Evolutionary conservation across 2,888 invertebrate species (phyloP), one percentile per base, ranked within the genome.

Genomic region (Chirona hameri): DNA sequence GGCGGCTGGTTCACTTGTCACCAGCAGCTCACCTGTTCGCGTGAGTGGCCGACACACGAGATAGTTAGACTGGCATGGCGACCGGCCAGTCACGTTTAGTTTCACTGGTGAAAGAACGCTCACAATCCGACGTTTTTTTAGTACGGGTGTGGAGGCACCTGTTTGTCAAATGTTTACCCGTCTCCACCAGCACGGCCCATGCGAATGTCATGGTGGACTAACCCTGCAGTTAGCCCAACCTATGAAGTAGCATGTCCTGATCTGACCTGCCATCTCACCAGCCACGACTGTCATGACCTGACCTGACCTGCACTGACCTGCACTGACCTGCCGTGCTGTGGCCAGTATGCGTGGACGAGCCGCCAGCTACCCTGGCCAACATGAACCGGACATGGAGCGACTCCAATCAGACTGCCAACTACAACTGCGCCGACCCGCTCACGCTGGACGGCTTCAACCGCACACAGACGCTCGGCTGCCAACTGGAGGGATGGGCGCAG

Each of bases 271-370:
- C 39, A 39, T 39, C 39, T 39, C 39, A 39, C 39, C 39, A 39
- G 39, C 39, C 7, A 39, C 39, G 39, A 39, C 7, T 39, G 39
- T 39, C 39, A 39, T 39, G 39, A 39, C 39, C 39, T 39, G 39
- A 39, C 39, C 7, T 60, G n/a, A 24, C 60, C 5, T n/a, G 18
- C 2, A 2, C 39, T 39, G 39, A 39, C n/a, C 4, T 60, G 60
- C 69, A 9, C 15, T 60, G 60, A 60, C 60, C 60, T 9, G 24
- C 60, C 65, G 29, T 39, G 39, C 39, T n/a, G 60, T 60, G 21
- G 7, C 27, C 76, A 76, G 76, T 76, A 24, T 76, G 76, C 27
- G 39, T 76, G 46, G 76, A 21, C 9, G 76, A 76, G 76, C 76
- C 76, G 9, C 76, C 76, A 10, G 76, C 76, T 4, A 9, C 72